phyloP scores from a whole-genome alignment of 1,140 invertebrate species.

The Hyles euphorbiae region DNA sequence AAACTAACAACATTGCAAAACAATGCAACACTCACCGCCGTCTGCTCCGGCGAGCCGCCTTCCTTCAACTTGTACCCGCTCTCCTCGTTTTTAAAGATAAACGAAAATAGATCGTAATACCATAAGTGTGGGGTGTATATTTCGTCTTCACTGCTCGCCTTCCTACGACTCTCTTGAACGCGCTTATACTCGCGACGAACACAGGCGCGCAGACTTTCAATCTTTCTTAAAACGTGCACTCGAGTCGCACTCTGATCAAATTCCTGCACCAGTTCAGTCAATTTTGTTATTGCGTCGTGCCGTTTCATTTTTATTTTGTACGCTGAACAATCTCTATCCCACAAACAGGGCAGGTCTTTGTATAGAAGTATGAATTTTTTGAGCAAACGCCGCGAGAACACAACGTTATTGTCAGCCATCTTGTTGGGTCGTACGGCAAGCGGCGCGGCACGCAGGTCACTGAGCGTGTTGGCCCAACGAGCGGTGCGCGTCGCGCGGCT shows the following conservation, averaged over 20 bases:
- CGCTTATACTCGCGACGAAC: slow-evolving; percentile 49
- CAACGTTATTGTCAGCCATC: slow-evolving; percentile 40
- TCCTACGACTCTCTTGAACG: slow-evolving; percentile 37
- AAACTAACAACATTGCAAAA: too few species aligned
- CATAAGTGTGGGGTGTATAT: slow-evolving; percentile 49
- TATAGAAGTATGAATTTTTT: slow-evolving; percentile 52
- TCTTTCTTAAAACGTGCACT: slow-evolving; percentile 57
- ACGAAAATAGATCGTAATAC: slow-evolving; percentile 57
- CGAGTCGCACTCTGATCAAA: slow-evolving; percentile 48
- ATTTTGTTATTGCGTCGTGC: slow-evolving; percentile 45
- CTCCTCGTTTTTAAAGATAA: slow-evolving; percentile 35
- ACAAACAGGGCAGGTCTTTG: slow-evolving; percentile 47
- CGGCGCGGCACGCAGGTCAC: slow-evolving; percentile 60
- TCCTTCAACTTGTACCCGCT: slow-evolving; percentile 16
- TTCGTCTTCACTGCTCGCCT: slow-evolving; percentile 34
- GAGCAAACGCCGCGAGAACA: slow-evolving; percentile 51
- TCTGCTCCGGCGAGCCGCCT: slow-evolving; percentile 18
- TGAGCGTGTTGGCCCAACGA: slow-evolving; percentile 35
- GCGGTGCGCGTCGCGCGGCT: slow-evolving; percentile 10
- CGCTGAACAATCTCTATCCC: slow-evolving; percentile 37
- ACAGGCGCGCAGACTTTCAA: slow-evolving; percentile 58
- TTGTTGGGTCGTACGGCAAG: slow-evolving; percentile 43
- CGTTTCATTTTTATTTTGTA: slow-evolving; percentile 55
- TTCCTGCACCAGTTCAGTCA: slow-evolving; percentile 50
- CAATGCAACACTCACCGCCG: slow-evolving; percentile 15